Evolutionary conservation across 2,888 invertebrate species (phyloP).

Genomic region (Scaptomyza cyrtandrae): DNA sequence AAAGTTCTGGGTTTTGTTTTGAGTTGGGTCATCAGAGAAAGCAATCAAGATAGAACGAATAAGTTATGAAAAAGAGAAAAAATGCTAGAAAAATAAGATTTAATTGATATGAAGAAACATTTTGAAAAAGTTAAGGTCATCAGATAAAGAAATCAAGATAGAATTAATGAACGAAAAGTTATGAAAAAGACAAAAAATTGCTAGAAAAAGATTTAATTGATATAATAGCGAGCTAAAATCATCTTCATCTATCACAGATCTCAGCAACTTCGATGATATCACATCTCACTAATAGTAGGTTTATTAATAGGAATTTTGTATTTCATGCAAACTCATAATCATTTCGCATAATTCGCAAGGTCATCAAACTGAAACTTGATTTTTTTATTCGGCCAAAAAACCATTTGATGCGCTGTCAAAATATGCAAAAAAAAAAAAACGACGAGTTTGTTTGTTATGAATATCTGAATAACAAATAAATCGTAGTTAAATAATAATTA

Average conservation of each 20-base stretch:
- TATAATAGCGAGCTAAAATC: too few species aligned
- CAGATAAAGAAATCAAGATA: too few species aligned
- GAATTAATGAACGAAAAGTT: too few species aligned
- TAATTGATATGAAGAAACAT: too few species aligned
- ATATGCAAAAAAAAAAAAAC: conserved; percentile 7
- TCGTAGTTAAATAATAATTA: too few species aligned
- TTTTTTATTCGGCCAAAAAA: conserved; percentile 32
- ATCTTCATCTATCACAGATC: background rate
- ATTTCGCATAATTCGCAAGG: conserved; percentile 63
- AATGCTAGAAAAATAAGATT: too few species aligned
- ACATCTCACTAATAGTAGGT: conserved; percentile 37
- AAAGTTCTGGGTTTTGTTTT: background rate
- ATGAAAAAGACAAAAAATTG: background rate
- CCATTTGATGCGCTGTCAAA: conserved; percentile 11
- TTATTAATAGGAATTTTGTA: conserved; percentile 36
- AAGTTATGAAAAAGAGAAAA: too few species aligned
- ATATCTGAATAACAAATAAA: conserved; percentile 25
- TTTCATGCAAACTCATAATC: conserved; percentile 16
- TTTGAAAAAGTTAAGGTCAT: too few species aligned
- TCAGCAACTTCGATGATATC: conserved; percentile 29
- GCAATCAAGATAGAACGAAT: background rate
- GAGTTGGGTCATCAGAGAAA: conserved; percentile 13
- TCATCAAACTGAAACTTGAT: conserved; percentile 46
- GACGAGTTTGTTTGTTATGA: conserved; percentile 7
- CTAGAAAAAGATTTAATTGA: too few species aligned